phyloP scores from a whole-genome alignment of 2,888 invertebrate species.

The Anthophora plumipes region DNA sequence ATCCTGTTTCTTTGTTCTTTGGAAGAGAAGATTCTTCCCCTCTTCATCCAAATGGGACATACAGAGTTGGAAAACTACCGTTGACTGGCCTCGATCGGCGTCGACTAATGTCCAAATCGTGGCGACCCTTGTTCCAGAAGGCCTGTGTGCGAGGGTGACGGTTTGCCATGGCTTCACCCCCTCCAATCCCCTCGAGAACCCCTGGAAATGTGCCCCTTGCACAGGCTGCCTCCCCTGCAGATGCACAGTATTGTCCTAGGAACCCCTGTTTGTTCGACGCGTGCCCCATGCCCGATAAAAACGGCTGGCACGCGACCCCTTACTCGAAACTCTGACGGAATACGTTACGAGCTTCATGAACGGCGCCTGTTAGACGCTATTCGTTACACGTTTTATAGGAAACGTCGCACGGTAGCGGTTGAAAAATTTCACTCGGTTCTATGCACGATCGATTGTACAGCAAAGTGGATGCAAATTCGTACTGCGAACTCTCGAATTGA shows the following conservation, averaged over 20 bases:
- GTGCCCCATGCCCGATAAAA: constrained; percentile 54
- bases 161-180: constrained; percentile 53
- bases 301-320: constrained; percentile 56
- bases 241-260: constrained; percentile 64
- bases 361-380: not conserved
- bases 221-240: constrained; percentile 47
- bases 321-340: constrained; percentile 29
- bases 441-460: not conserved
- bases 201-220: constrained; percentile 50
- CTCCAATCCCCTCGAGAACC: constrained; percentile 37
- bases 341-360: constrained; percentile 36
- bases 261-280: constrained; percentile 71
- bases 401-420: not conserved
- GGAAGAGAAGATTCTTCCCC: not conserved
- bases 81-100: constrained; percentile 55
- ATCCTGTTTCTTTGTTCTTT: not conserved
- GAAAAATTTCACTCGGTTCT: not conserved
- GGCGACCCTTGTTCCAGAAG: constrained; percentile 29
- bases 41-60: too few species aligned
- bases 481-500: too few species aligned
- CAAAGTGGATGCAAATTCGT: not conserved
- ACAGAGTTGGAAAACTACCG: constrained; percentile 43
- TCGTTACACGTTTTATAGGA: not conserved
- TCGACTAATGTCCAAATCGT: constrained; percentile 55
- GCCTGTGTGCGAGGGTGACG: constrained; percentile 63